phyloP scores from a whole-genome alignment of 2,888 invertebrate species.

The Eumerus sabulonum region DNA sequence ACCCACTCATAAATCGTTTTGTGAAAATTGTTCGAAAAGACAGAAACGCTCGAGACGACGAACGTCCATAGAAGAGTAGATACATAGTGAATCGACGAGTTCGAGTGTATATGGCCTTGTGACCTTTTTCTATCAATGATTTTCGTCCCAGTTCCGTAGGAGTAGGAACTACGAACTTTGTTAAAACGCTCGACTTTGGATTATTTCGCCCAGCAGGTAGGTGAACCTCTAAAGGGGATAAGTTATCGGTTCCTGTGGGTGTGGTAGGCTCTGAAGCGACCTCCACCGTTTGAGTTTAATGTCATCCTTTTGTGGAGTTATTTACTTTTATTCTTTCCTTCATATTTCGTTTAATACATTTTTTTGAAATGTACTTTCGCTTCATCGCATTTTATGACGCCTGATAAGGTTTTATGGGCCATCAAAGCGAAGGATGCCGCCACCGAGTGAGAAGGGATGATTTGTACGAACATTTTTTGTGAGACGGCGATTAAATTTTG shows the following conservation, averaged over 20 bases:
- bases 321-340: too few relatives aligned
- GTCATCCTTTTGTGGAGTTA: slow-evolving; percentile 3
- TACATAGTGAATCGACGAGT: too few relatives aligned
- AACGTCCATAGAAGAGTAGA: neutral
- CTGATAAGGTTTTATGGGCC: too few relatives aligned
- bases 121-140: slow-evolving; percentile 12
- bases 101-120: slow-evolving; percentile 22
- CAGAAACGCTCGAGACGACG: neutral
- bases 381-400: too few relatives aligned
- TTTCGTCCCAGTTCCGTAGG: slow-evolving; percentile 3
- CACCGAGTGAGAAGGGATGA: neutral
- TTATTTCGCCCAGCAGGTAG: slow-evolving; percentile 43
- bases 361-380: neutral
- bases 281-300: too few relatives aligned
- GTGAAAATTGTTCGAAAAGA: neutral
- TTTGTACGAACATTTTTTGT: neutral
- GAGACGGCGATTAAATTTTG: slow-evolving; percentile 4
- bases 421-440: too few relatives aligned
- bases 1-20: neutral
- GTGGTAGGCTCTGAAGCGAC: slow-evolving; percentile 29
- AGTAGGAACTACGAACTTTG: slow-evolving; percentile 10
- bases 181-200: neutral
- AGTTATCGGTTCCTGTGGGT: slow-evolving; percentile 37
- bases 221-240: slow-evolving; percentile 37
- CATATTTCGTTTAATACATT: neutral